phyloP scores from a whole-genome alignment of 2,797 vertebrate genomes.

The Sparidentex hasta region DNA sequence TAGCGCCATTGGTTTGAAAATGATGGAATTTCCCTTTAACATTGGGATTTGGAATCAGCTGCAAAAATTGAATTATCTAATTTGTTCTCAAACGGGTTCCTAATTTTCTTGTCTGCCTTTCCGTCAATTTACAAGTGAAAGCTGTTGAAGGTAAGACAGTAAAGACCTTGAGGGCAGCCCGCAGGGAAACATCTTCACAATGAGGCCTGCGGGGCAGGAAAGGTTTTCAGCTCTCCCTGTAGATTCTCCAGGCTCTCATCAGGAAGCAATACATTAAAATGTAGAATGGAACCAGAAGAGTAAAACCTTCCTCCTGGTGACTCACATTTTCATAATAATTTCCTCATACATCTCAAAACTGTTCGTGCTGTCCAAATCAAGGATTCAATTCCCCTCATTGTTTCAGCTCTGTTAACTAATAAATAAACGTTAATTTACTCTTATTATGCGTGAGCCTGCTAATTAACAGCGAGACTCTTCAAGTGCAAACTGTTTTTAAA shows the following conservation, averaged over 20 bases:
- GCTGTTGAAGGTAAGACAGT: conserved; percentile 35
- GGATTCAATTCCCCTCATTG: conserved; percentile 2
- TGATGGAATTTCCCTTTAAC: not conserved
- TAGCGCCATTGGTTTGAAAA: no score
- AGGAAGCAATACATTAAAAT: conserved; percentile 49
- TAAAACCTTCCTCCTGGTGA: not conserved
- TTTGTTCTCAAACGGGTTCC: conserved; percentile 28
- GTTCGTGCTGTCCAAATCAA: not conserved
- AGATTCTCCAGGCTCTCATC: conserved; percentile 48
- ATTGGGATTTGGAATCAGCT: not conserved
- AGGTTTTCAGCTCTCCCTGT: conserved; percentile 38
- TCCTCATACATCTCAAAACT: not conserved
- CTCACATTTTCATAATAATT: not conserved
- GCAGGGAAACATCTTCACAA: conserved; percentile 54
- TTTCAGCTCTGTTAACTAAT: conserved; percentile 3
- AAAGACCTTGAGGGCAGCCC: conserved; percentile 39
- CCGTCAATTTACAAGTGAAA: conserved; percentile 47
- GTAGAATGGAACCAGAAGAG: conserved; percentile 21
- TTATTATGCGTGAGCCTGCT: not conserved
- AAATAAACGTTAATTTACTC: conserved; percentile 10
- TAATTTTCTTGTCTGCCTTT: conserved; percentile 59
- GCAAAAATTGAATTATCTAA: conserved; percentile 12
- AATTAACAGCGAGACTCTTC: conserved; percentile 26
- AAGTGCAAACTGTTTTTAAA: conserved; percentile 12
- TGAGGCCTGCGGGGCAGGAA: conserved; percentile 48